Evolutionary conservation across 1,140 invertebrate species (phyloP).

Genomic region (Drosophila nikananu): DNA sequence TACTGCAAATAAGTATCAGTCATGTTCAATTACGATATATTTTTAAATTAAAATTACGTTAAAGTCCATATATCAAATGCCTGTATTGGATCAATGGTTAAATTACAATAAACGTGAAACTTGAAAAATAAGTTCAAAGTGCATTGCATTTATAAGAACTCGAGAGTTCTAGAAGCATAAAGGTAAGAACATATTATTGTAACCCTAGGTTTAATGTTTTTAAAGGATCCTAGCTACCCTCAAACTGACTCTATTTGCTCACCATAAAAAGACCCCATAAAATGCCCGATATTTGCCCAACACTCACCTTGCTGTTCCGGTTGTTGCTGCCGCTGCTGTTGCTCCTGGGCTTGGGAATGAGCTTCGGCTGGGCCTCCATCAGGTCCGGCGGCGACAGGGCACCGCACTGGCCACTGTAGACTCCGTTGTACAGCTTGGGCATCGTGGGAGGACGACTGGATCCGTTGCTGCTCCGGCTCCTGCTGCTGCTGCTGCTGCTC

Average conservation of each 20-base stretch:
- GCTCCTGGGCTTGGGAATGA: slow-evolving; percentile 53
- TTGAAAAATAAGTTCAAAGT: neutral
- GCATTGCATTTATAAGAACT: neutral
- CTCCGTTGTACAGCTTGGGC: slow-evolving; percentile 76
- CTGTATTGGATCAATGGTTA: no score
- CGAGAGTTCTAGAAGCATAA: neutral
- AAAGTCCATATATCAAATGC: neutral
- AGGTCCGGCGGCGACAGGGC: slow-evolving; percentile 62
- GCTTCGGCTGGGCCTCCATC: slow-evolving; percentile 74
- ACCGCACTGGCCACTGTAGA: slow-evolving; percentile 63
- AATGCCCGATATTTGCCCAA: neutral
- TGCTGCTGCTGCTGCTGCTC: slow-evolving; percentile 27
- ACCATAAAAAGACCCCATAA: slow-evolving; percentile 4
- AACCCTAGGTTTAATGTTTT: neutral
- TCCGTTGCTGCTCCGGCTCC: neutral
- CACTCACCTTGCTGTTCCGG: slow-evolving; percentile 68
- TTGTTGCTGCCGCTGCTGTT: slow-evolving; percentile 53
- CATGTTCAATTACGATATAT: neutral
- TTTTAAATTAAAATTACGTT: neutral
- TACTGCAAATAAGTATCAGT: slow-evolving; percentile 43
- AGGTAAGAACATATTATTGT: neutral
- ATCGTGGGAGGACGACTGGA: slow-evolving; percentile 37
- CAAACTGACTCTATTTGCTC: neutral
- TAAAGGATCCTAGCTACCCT: neutral
- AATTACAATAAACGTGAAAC: neutral